phyloP scores from a whole-genome alignment of 2,113 vertebrate genomes.

The Mugil cephalus region DNA sequence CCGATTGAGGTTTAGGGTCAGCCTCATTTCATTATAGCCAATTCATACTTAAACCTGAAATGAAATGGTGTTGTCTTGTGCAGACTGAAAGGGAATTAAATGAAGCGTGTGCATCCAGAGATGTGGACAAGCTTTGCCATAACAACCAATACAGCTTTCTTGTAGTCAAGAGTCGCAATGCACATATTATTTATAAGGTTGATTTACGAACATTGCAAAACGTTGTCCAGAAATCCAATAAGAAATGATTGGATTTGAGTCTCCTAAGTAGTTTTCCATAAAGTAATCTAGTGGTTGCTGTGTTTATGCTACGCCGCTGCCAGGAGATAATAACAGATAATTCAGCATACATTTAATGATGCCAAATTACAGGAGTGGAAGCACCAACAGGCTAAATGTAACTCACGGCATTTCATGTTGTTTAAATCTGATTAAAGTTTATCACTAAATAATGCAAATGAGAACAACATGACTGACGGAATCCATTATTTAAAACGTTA shows the following conservation, averaged over 20 bases:
- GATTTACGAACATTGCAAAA: no score
- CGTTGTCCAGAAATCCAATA: no score
- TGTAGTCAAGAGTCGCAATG: no score
- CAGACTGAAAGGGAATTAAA: conserved; percentile 33
- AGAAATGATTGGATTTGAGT: no score
- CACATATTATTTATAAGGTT: no score
- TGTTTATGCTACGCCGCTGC: not conserved
- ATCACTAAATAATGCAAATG: no score
- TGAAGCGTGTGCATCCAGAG: conserved; percentile 32
- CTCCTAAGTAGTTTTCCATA: no score
- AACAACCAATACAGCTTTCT: not conserved
- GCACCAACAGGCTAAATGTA: not conserved
- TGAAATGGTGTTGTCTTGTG: conserved; percentile 24
- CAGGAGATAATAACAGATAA: not conserved
- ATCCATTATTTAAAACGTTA: no score
- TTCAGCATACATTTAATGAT: not conserved
- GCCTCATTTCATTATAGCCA: conserved; percentile 58
- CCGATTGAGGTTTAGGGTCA: conserved; percentile 53
- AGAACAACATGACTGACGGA: no score
- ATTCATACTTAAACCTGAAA: conserved; percentile 40
- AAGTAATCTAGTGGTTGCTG: no score
- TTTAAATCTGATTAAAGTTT: no score
- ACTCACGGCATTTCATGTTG: not conserved
- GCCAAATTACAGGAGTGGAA: not conserved
- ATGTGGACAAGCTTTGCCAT: conserved; percentile 25